Percentiles rank a stretch among this genome's conserved stretches.
Evolutionary conservation across 2,113 vertebrate genomes (phyloP).

Genomic region (Nyctibius bracteatus): DNA sequence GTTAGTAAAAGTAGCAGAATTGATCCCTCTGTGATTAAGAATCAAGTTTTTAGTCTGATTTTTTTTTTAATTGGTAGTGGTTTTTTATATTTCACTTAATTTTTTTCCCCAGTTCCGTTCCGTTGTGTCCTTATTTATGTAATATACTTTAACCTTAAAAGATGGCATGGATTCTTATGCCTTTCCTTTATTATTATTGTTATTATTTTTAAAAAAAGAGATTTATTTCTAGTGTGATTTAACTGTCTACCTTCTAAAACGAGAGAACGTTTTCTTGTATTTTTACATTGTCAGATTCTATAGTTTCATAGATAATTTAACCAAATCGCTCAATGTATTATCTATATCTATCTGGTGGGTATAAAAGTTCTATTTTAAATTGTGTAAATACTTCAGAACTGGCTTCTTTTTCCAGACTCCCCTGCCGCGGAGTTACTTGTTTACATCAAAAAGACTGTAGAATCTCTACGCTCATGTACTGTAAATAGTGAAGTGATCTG

Average conservation of each 20-base stretch:
- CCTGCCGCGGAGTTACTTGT: conserved; percentile 89
- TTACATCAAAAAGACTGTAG: conserved; percentile 99
- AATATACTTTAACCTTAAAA: conserved; percentile 87
- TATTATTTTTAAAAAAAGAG: conserved; percentile 72
- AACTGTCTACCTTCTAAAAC: conserved; percentile 90
- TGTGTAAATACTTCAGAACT: conserved; percentile 97
- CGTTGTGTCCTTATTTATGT: conserved; percentile 93
- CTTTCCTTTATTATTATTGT: conserved; percentile 75
- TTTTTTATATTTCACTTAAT: conserved; percentile 97
- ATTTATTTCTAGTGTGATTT: conserved; percentile 91
- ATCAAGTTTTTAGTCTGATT: conserved; percentile 80
- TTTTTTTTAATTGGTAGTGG: conserved; percentile 85
- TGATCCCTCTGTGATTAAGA: conserved; percentile 62
- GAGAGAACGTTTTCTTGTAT: conserved; percentile 97
- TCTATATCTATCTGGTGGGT: conserved; percentile 86
- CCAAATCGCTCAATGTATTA: conserved; percentile 93
- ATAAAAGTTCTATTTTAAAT: conserved; percentile 99
- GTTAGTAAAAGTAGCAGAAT: conserved; percentile 45
- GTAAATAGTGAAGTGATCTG: conserved; percentile 98
- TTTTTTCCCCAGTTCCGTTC: conserved; percentile 73
- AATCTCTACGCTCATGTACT: conserved; percentile 99
- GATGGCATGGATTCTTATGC: conserved; percentile 85
- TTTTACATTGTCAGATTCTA: conserved; percentile 99
- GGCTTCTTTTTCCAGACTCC: conserved; percentile 95
- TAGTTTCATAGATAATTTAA: conserved; percentile 99